phyloP scores from a whole-genome alignment of 2,113 vertebrate species.

The Stercorarius parasiticus region DNA sequence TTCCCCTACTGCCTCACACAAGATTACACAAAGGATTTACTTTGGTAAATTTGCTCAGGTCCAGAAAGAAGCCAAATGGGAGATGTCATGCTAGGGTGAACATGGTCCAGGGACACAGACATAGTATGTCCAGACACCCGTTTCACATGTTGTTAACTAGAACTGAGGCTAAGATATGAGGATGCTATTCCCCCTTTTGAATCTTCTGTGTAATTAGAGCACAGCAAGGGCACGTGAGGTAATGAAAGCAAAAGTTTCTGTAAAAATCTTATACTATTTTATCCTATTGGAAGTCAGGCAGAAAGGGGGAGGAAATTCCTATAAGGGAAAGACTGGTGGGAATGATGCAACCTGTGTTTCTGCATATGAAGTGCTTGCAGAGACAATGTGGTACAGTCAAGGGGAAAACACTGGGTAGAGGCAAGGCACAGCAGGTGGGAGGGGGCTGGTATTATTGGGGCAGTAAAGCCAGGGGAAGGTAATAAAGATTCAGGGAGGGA shows the following conservation, averaged over 20 bases:
- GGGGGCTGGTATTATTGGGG: rapidly evolving
- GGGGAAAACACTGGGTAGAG: not conserved
- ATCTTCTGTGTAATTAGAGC: not conserved
- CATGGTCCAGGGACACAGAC: not conserved
- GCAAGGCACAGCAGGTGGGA: not conserved
- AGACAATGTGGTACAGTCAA: not conserved
- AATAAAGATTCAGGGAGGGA: not conserved
- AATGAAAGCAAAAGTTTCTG: not conserved
- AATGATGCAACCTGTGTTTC: not conserved
- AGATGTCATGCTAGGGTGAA: not conserved
- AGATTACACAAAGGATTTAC: not conserved
- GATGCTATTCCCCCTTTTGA: not conserved
- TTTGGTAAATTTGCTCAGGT: not conserved
- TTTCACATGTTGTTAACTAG: not conserved
- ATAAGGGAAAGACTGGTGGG: not conserved
- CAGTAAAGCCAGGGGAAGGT: not conserved
- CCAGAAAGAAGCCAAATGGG: not conserved
- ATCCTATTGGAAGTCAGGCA: not conserved
- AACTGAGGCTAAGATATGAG: not conserved
- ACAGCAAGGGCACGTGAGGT: not conserved
- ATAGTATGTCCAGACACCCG: not conserved
- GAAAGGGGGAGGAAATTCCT: not conserved
- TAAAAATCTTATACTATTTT: not conserved
- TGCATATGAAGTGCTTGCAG: not conserved
- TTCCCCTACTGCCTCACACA: not conserved